Evolutionary conservation across 2,113 vertebrate genomes (phyloP).

Genomic region (Perca schrenkii): DNA sequence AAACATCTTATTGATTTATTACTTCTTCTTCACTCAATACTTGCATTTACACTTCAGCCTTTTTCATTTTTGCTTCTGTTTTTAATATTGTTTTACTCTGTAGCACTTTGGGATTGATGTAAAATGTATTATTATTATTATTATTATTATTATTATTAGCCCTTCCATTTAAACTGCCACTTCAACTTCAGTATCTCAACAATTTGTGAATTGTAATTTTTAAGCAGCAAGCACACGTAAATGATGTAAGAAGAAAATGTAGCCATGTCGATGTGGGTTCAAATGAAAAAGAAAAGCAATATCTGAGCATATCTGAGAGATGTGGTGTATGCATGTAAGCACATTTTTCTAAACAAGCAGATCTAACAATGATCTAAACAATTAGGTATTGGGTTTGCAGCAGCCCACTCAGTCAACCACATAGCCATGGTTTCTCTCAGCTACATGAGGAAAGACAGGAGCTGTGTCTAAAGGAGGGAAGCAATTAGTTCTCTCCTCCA

Average conservation of each 20-base stretch:
- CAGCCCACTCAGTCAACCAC: slow-evolving; percentile 25
- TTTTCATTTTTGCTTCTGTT: not conserved
- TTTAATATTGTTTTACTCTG: too few relatives aligned
- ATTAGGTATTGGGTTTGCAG: slow-evolving; percentile 4
- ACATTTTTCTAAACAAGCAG: slow-evolving; percentile 14
- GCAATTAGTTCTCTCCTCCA: slow-evolving; percentile 69
- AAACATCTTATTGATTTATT: not conserved
- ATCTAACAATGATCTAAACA: slow-evolving; percentile 33
- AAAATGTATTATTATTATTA: too few relatives aligned
- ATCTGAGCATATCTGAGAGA: not conserved
- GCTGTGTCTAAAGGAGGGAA: slow-evolving; percentile 56
- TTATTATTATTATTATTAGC: too few relatives aligned
- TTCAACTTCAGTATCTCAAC: not conserved
- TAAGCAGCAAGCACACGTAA: not conserved
- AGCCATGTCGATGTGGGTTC: not conserved
- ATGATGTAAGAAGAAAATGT: not conserved
- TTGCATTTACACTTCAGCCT: not conserved
- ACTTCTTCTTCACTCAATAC: not conserved
- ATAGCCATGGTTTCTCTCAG: slow-evolving; percentile 34
- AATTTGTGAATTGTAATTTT: not conserved
- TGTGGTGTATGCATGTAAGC: not conserved
- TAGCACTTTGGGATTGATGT: too few relatives aligned
- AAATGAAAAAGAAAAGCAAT: not conserved
- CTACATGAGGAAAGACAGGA: slow-evolving; percentile 38
- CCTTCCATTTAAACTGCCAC: too few relatives aligned